Conservation (phyloP, 2,888 invertebrate genomes). For the Pseudococcus viburni region DNA sequence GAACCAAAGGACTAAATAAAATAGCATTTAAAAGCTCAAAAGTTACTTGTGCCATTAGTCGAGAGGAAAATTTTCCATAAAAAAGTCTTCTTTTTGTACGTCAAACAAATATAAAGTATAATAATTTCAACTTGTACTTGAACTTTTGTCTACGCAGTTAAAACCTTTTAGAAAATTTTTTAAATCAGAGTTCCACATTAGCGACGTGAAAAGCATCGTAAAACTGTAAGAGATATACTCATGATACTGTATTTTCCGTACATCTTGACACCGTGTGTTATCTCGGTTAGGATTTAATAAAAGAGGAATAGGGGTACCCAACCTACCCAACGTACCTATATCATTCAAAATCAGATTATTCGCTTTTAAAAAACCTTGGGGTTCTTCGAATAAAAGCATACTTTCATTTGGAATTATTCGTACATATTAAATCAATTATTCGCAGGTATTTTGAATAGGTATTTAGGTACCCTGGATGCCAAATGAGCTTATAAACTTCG, state of each 20-base stretch:
- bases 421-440: constrained; percentile 2
- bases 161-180: neutral
- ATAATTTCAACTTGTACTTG: neutral
- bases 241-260: neutral
- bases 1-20: neutral
- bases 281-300: neutral
- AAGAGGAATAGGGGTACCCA: neutral
- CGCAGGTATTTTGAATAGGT: neutral
- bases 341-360: neutral
- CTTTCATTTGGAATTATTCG: neutral
- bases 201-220: neutral
- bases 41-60: neutral
- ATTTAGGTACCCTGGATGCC: neutral
- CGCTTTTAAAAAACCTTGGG: neutral
- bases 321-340: neutral
- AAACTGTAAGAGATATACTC: neutral
- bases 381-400: neutral
- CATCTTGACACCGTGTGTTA: neutral
- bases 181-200: neutral
- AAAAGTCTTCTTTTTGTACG: neutral
- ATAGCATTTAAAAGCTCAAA: neutral
- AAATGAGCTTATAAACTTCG: neutral
- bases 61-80: neutral
- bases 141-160: neutral
- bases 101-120: neutral